phyloP scores from a whole-genome alignment of 2,113 vertebrate species.

The Misgurnus mizolepis region DNA sequence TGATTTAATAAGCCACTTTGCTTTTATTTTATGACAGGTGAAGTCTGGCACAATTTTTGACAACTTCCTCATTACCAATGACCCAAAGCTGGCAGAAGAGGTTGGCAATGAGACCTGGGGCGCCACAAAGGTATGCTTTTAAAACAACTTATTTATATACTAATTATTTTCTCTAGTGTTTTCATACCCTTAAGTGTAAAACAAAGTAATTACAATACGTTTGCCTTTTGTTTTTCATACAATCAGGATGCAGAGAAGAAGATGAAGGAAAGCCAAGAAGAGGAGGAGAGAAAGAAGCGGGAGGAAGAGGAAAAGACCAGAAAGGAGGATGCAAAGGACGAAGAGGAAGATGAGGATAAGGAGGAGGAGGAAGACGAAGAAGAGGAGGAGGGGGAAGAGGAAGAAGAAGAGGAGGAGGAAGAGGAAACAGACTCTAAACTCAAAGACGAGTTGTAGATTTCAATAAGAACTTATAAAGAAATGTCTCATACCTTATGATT shows the following conservation, averaged over 20 bases:
- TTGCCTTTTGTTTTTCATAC: slow-evolving; percentile 33
- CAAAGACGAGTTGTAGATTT: slow-evolving; percentile 80
- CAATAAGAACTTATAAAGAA: slow-evolving; percentile 55
- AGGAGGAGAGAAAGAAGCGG: slow-evolving; percentile 74
- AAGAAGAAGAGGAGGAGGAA: slow-evolving; percentile 62
- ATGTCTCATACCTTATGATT: slow-evolving; percentile 47
- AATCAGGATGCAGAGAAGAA: slow-evolving; percentile 80
- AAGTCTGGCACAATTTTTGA: slow-evolving; percentile 85
- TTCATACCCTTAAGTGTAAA: neutral
- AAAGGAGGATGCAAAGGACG: slow-evolving; percentile 64
- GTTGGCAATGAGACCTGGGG: slow-evolving; percentile 79
- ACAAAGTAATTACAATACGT: neutral
- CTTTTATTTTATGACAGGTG: slow-evolving; percentile 68
- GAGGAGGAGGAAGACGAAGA: slow-evolving; percentile 62
- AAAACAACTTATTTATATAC: neutral
- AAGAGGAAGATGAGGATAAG: slow-evolving; percentile 61
- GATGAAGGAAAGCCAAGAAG: slow-evolving; percentile 78
- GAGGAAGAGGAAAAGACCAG: slow-evolving; percentile 65
- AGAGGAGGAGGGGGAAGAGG: slow-evolving; percentile 56
- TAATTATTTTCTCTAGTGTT: neutral
- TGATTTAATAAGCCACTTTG: neutral
- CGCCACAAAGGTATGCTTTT: slow-evolving; percentile 73
- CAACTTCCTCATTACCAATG: slow-evolving; percentile 82
- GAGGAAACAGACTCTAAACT: slow-evolving; percentile 72
- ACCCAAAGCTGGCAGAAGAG: slow-evolving; percentile 81